Percentiles rank a stretch among this genome's conserved stretches.
Evolutionary conservation across 2,888 invertebrate genomes (phyloP).

Genomic region (Tubulanus polymorphus): DNA sequence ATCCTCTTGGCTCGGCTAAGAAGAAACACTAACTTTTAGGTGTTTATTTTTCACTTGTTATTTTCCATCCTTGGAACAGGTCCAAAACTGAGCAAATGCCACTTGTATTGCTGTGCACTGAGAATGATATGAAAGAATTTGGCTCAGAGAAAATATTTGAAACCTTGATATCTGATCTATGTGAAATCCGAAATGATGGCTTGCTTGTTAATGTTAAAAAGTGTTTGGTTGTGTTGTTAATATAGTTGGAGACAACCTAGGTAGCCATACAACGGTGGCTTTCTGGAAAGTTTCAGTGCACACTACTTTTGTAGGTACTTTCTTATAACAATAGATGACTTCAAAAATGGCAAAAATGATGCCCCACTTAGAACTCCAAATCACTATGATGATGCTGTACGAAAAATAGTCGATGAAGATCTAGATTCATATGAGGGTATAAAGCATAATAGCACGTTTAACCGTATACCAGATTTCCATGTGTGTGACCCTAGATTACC

Average conservation of each 20-base stretch:
- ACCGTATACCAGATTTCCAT: neutral
- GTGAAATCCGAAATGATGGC: neutral
- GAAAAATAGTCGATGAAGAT: too few relatives aligned
- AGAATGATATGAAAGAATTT: conserved; percentile 8
- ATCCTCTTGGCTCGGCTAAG: conserved; percentile 19
- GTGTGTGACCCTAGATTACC: neutral
- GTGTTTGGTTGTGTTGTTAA: neutral
- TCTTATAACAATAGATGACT: conserved; percentile 2
- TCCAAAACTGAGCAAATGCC: conserved; percentile 12
- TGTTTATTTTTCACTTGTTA: conserved; percentile 14
- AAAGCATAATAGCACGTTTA: neutral
- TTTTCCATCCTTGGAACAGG: conserved; percentile 6
- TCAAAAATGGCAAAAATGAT: neutral
- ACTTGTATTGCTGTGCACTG: conserved; percentile 7
- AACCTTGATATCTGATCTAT: conserved; percentile 5
- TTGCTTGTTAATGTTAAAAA: neutral
- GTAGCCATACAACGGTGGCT: conserved; percentile 2
- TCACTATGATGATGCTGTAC: neutral
- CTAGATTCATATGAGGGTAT: neutral
- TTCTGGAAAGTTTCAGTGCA: neutral
- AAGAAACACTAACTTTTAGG: conserved; percentile 15
- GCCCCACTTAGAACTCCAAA: neutral
- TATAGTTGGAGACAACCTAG: conserved; percentile 1
- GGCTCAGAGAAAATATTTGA: conserved; percentile 1
- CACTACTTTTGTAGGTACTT: conserved; percentile 7